Base-by-base conservation (phyloP, 2,888 invertebrate genomes). In the Phyto melanocephala region DNA sequence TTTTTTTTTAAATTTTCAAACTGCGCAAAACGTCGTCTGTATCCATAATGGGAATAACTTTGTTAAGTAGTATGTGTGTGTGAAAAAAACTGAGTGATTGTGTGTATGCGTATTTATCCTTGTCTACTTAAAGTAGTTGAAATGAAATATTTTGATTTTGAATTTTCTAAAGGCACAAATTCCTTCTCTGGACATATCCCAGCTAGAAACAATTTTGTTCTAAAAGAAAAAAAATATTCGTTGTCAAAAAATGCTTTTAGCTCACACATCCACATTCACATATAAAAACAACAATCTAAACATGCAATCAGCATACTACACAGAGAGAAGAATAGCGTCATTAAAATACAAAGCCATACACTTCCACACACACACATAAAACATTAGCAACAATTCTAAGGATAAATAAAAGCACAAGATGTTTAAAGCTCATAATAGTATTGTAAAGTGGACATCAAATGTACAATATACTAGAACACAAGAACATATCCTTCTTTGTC, bases 231-330 rank as follows among this genome's bases (percentile, higher is more conserved):
- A 52, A 15, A 5, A 15, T 6, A 15, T 15, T n/a, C 15, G 6
- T 45, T 15, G n/a, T 50, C 62, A 15, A 72, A 78, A 74, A 74
- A 54, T 74, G 62, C 72, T 80, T 68, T 74, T 52, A 79, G 58
- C 17, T 47, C 56, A 58, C 33, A 71, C 17, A 63, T 10, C 67
- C 40, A 60, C 56, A 35, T 8, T 40, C 4, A 54, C 15, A 40
- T n/a, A 33, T 4, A 54, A 13, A 47, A 6, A 33, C 13, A 47
- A 15, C 20, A 40, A 17, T 22, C 22, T 50, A 1, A 13, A 50
- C 10, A 50, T 50, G 11, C 22, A 37, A 13, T 54, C 37, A 37
- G 35, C 58, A 17, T 37, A 40, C 1, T n/a, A 6, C n/a, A 45
- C 10, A 40, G 17, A 67, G 35, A 13, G 22, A 4, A 0, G 28